Base-by-base conservation (phyloP, 1,140 invertebrate species). In the Tetranychus urticae region DNA sequence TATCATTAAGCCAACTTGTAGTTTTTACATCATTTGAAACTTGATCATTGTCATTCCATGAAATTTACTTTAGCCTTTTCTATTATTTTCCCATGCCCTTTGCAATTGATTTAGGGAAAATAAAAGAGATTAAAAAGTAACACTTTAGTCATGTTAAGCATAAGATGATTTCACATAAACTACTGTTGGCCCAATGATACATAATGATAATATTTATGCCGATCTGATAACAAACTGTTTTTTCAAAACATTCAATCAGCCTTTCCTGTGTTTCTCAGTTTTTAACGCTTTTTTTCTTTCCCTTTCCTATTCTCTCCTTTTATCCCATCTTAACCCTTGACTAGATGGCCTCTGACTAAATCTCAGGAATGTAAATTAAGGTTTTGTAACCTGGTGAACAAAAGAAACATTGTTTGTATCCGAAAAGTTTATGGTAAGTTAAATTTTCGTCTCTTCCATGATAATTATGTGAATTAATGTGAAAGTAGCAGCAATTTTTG, bases 391-490 rank as follows among this genome's bases (percentile, higher is more conserved):
- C 58, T 70, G 33, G 54, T 68, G 13, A 65, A 62, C 37, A 62
- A 67, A 23, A 65, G 68, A 45, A 62, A 62, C 6, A 62, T 58
- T 12, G 54, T 71, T 1, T 65, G 42, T 52, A 70, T 71, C 39
- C 64, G 69, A 58, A 65, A 64, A 58, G 60, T 63, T 58, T 66
- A 65, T 67, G 69, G 70, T 71, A 65, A 65, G 64, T 61, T 37
- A 47, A 54, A 34, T 62, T 37, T 12, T 47, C 60, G 39, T 42
- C 60, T 54, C 56, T 50, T 1, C 55, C 13, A n/a, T 55, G 48
- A 55, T 34, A 46, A 60, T 52, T 55, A n/a, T 33, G 34, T 64
- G 13, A 36, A 12, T 23, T 14, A 36, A 56, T 37, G 12, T 36
- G 35, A 58, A 61, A 48, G 42, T 58, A 13, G 6, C 45, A 47